Percentiles rank a stretch among this genome's conserved stretches.
Conservation (phyloP, 2,113 vertebrate genomes). For the Tyto alba region DNA sequence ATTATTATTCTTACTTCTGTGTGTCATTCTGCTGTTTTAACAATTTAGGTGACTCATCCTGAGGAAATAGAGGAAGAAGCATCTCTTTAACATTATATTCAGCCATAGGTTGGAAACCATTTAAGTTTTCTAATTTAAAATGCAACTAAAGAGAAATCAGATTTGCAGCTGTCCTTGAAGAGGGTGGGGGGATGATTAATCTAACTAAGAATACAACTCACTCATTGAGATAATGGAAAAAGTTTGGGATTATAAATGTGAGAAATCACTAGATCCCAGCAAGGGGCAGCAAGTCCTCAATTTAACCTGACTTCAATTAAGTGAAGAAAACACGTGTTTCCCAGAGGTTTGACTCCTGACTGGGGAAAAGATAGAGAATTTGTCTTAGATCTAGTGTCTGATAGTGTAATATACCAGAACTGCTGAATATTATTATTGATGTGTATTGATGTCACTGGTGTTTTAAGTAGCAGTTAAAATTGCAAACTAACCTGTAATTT, state of each 20-base stretch:
- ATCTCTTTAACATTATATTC: neutral
- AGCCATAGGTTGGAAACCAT: neutral
- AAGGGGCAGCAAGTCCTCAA: neutral
- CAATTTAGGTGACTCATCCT: conserved; percentile 23
- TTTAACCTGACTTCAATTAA: neutral
- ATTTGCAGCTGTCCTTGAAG: neutral
- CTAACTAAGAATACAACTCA: neutral
- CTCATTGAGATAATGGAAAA: neutral
- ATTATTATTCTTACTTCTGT: neutral
- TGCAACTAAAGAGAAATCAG: neutral
- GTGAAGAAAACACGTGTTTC: neutral
- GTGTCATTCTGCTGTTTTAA: neutral
- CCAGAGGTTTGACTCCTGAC: neutral
- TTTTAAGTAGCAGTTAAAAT: neutral
- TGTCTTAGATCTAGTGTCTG: neutral
- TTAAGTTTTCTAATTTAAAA: conserved; percentile 32
- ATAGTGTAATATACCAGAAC: neutral
- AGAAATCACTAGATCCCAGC: neutral
- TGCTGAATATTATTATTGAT: neutral
- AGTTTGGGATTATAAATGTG: neutral
- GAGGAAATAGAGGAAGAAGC: neutral
- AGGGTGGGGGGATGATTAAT: neutral
- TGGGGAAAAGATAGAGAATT: neutral
- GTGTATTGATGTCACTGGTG: neutral
- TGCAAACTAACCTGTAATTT: neutral